Evolutionary conservation across 2,888 invertebrate genomes (phyloP).

Genomic region (Keiferia lycopersicella): DNA sequence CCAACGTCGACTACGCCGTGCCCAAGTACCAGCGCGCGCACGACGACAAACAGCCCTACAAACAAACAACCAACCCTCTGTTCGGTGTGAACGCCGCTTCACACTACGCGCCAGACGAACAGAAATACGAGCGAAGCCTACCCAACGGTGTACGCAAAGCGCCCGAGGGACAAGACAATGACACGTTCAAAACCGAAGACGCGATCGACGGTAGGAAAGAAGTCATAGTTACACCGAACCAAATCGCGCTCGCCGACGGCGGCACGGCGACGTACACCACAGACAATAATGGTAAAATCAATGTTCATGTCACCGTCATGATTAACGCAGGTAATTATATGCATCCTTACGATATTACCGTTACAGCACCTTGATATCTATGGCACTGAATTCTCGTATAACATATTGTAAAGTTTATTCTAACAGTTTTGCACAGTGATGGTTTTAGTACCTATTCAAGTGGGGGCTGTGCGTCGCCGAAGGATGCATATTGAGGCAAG

Average conservation of each 20-base stretch:
- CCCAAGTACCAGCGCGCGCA: slow-evolving; percentile 65
- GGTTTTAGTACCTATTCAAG: slow-evolving; percentile 56
- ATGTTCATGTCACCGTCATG: slow-evolving; percentile 93
- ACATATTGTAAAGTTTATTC: slow-evolving; percentile 58
- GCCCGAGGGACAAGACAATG: slow-evolving; percentile 92
- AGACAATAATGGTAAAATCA: slow-evolving; percentile 92
- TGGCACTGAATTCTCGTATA: slow-evolving; percentile 48
- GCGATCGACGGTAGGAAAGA: slow-evolving; percentile 82
- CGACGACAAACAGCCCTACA: slow-evolving; percentile 57
- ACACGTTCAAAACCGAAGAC: slow-evolving; percentile 83
- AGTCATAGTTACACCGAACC: slow-evolving; percentile 69
- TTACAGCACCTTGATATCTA: slow-evolving; percentile 51
- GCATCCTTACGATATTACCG: slow-evolving; percentile 73
- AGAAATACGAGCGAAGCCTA: slow-evolving; percentile 59
- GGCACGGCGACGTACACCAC: slow-evolving; percentile 83
- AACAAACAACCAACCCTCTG: slow-evolving; percentile 66
- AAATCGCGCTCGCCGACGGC: slow-evolving; percentile 75
- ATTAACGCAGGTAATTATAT: slow-evolving; percentile 86
- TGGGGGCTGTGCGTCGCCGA: slow-evolving; percentile 62
- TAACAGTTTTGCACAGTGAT: slow-evolving; percentile 77
- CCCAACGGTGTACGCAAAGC: slow-evolving; percentile 83
- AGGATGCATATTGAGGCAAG: slow-evolving; percentile 82
- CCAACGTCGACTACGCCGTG: slow-evolving; percentile 67
- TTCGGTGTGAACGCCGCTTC: slow-evolving; percentile 77
- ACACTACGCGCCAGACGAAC: slow-evolving; percentile 70